phyloP scores from a whole-genome alignment of 1,140 invertebrate species.

The Potamilus streckersoni region DNA sequence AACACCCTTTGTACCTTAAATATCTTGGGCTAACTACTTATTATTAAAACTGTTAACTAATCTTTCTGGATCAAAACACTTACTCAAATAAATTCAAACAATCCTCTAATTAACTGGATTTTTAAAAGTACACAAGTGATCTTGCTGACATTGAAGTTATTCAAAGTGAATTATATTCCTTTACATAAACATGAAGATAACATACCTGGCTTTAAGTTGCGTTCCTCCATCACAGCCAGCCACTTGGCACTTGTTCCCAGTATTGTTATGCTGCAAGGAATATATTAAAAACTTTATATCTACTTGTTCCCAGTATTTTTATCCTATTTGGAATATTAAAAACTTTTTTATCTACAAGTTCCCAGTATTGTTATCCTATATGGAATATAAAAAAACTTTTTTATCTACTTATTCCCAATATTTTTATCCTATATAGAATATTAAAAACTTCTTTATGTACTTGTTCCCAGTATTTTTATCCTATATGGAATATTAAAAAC shows the following conservation, averaged over 20 bases:
- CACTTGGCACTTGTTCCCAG: slow-evolving; percentile 75
- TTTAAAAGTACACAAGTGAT: too few species aligned
- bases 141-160: too few species aligned
- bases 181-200: background rate
- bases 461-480: background rate
- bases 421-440: background rate
- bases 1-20: too few species aligned
- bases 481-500: background rate
- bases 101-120: too few species aligned
- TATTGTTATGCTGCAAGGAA: slow-evolving; percentile 70
- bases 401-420: background rate
- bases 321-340: background rate
- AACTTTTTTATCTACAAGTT: background rate
- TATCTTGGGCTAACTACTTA: too few species aligned
- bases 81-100: too few species aligned
- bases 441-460: background rate
- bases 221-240: slow-evolving; percentile 71
- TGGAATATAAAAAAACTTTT: background rate
- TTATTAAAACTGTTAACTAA: too few species aligned
- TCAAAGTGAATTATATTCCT: too few species aligned
- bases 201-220: slow-evolving; percentile 58
- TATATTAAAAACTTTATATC: slow-evolving; percentile 6
- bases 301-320: background rate
- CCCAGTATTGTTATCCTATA: background rate
- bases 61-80: too few species aligned